These are phyloP conservation scores for Cossypha niveicapilla DNA, from an alignment of 2,797 vertebrate species.

Conservation along the genomic window DNA sequence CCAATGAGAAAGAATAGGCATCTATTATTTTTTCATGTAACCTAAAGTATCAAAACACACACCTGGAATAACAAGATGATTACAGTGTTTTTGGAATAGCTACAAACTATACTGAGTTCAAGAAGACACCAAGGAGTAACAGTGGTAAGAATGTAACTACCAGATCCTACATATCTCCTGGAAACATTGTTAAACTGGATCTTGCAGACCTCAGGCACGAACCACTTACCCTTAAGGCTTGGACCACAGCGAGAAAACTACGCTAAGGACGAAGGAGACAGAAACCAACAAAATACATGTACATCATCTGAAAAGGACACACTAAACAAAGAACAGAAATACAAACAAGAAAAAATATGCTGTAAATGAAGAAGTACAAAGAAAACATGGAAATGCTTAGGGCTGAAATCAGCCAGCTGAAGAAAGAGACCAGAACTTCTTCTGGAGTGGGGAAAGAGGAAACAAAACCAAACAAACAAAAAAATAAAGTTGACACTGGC, in stretches of 20 bases:
- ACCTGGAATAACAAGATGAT: background rate
- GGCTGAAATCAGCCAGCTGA: background rate
- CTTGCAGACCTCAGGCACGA: background rate
- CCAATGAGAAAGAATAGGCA: background rate
- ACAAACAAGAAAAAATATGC: background rate
- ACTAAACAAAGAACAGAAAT: background rate
- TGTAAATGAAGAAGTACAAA: background rate
- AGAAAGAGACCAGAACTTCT: background rate
- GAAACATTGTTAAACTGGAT: background rate
- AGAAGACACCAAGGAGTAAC: background rate
- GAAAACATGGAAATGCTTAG: background rate
- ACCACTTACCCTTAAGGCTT: background rate
- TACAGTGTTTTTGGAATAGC: background rate
- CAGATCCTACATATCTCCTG: background rate
- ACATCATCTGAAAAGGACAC: background rate
- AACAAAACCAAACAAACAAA: background rate
- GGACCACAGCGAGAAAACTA: background rate
- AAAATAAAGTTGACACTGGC: background rate
- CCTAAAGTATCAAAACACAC: background rate
- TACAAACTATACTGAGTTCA: background rate
- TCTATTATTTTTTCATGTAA: background rate
- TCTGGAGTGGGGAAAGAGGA: fast-evolving
- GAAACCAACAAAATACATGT: background rate
- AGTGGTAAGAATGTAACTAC: background rate
- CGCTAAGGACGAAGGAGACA: background rate